A percentile compares a stretch with the other conserved stretches of the same genome.
phyloP scores from a whole-genome alignment of 2,797 vertebrate species.

The Megaceryle alcyon region DNA sequence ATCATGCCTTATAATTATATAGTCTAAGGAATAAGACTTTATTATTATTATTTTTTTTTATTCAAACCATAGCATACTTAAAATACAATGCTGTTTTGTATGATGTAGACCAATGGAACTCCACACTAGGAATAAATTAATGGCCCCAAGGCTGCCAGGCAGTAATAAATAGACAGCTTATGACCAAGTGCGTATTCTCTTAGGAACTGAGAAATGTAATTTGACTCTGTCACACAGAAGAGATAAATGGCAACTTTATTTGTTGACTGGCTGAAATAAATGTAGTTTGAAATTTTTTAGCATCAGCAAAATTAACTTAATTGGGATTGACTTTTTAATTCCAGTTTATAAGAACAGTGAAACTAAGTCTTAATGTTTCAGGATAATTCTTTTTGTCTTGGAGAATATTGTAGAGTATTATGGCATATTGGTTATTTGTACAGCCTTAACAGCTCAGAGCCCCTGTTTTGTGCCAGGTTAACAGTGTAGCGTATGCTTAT shows the following conservation, averaged over 20 bases:
- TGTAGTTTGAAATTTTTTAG: background rate
- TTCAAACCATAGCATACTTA: constrained; percentile 37
- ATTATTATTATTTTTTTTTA: no score
- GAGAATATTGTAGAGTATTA: background rate
- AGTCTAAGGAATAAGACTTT: constrained; percentile 22
- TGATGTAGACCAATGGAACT: background rate
- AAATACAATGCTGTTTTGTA: background rate
- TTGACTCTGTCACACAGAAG: background rate
- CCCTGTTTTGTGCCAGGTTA: background rate
- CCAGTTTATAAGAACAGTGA: background rate
- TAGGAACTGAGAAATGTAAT: constrained; percentile 45
- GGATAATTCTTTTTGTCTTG: background rate
- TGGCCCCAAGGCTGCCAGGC: constrained; percentile 21
- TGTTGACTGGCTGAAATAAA: background rate
- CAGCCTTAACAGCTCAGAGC: background rate
- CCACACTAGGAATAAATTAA: background rate
- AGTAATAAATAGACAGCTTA: constrained; percentile 62
- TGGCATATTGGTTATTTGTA: background rate
- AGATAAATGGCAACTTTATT: background rate
- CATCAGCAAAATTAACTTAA: background rate
- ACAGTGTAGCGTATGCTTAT: background rate
- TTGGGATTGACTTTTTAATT: background rate
- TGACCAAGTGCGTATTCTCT: constrained; percentile 16
- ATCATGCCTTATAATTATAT: constrained; percentile 50
- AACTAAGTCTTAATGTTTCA: background rate